phyloP scores from a whole-genome alignment of 2,113 vertebrate species.

The Brienomyrus brachyistius region DNA sequence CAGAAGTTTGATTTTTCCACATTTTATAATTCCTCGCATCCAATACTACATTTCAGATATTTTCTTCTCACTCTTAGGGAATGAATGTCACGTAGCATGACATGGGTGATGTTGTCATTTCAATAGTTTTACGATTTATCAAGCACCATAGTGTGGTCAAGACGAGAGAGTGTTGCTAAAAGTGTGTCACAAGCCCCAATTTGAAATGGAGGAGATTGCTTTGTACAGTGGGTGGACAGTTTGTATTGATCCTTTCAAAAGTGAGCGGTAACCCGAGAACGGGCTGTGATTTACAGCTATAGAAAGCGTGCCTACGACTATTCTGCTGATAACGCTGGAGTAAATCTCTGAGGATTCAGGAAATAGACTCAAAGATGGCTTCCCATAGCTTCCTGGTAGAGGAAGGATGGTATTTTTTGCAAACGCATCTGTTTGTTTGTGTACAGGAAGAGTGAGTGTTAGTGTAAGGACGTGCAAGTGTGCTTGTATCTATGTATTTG shows the following conservation, averaged over 20 bases:
- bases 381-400: conserved; percentile 5
- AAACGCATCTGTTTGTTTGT: conserved; percentile 6
- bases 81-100: background rate
- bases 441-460: background rate
- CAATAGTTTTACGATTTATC: background rate
- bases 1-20: background rate
- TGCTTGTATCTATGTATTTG: background rate
- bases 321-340: conserved; percentile 34
- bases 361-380: conserved; percentile 20
- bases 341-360: conserved; percentile 33
- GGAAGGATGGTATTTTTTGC: conserved; percentile 4
- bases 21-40: background rate
- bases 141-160: background rate
- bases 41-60: background rate
- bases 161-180: background rate
- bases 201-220: conserved; percentile 16
- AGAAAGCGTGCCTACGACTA: conserved; percentile 4
- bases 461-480: background rate
- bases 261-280: conserved; percentile 24
- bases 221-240: conserved; percentile 14
- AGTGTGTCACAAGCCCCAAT: background rate
- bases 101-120: background rate
- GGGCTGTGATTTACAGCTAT: conserved; percentile 32
- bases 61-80: background rate
- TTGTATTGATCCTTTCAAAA: conserved; percentile 29